Percentiles rank a stretch among this genome's conserved stretches.
phyloP scores from a whole-genome alignment of 2,888 invertebrate genomes.

The Eumerus sabulonum region DNA sequence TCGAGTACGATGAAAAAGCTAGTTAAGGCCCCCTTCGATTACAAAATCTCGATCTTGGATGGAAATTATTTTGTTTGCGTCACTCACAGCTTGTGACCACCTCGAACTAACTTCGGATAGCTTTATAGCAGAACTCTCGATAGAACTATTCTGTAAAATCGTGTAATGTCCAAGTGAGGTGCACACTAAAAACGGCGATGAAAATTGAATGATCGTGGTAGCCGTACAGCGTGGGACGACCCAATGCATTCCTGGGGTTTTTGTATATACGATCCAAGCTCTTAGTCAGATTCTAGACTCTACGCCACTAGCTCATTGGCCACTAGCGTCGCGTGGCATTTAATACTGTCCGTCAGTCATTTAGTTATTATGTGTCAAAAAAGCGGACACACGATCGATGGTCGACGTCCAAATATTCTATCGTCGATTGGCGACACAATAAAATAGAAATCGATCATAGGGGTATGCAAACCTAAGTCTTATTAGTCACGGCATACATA shows the following conservation, averaged over 20 bases:
- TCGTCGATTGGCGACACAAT: slow-evolving; percentile 25
- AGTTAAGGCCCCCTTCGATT: slow-evolving; percentile 53
- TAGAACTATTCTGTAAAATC: too few relatives aligned
- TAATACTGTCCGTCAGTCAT: slow-evolving; percentile 20
- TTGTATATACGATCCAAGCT: slow-evolving; percentile 22
- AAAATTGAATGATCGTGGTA: slow-evolving; percentile 40
- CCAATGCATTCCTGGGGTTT: slow-evolving; percentile 63
- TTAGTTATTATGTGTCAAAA: too few relatives aligned
- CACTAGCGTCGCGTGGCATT: too few relatives aligned
- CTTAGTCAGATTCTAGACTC: slow-evolving; percentile 54
- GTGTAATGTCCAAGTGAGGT: too few relatives aligned
- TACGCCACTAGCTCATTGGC: too few relatives aligned
- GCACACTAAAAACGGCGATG: slow-evolving; percentile 54
- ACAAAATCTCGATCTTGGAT: slow-evolving; percentile 67
- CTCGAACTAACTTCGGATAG: background rate
- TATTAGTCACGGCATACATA: slow-evolving; percentile 27
- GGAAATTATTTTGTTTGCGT: slow-evolving; percentile 61
- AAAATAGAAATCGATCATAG: background rate
- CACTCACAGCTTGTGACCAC: slow-evolving; percentile 30
- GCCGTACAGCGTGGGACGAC: slow-evolving; percentile 62
- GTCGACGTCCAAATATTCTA: slow-evolving; percentile 51
- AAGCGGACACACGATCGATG: slow-evolving; percentile 10
- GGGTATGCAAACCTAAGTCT: slow-evolving; percentile 29
- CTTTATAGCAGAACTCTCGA: slow-evolving; percentile 20
- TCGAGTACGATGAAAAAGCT: slow-evolving; percentile 40